These are phyloP conservation scores for Anoplopoma fimbria DNA, from an alignment of 2,113 vertebrate genomes.

Conservation along the genomic window DNA sequence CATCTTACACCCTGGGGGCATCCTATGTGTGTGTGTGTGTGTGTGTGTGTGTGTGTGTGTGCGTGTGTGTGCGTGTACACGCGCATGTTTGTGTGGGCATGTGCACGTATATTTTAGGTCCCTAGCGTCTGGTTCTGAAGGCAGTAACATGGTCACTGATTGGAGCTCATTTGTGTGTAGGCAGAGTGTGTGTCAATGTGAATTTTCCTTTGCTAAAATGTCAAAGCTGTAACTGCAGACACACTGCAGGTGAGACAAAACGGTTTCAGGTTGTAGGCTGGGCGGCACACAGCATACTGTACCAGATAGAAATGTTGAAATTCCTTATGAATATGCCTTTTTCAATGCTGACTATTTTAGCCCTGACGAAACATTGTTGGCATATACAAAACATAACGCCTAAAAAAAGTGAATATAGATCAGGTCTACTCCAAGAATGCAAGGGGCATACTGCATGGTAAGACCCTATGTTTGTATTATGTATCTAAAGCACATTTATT, in stretches of 20 bases:
- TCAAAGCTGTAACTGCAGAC: not conserved
- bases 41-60: not conserved
- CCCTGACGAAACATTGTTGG: no score
- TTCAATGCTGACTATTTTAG: not conserved
- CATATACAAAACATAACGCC: no score
- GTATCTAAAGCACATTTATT: no score
- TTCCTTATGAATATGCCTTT: not conserved
- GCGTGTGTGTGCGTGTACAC: conserved; percentile 5
- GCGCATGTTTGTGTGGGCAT: not conserved
- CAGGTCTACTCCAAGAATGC: no score
- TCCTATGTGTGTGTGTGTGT: not conserved
- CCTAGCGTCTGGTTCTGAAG: conserved; percentile 30
- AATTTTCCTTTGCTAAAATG: not conserved
- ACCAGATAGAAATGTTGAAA: not conserved
- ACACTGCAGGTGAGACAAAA: not conserved
- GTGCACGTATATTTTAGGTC: not conserved
- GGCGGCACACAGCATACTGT: not conserved
- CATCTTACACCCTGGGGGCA: conserved; percentile 24
- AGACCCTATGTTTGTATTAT: not conserved
- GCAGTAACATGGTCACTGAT: conserved; percentile 39
- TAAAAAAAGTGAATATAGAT: no score
- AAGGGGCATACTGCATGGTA: not conserved
- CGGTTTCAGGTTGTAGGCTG: not conserved
- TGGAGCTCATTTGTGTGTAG: conserved; percentile 38
- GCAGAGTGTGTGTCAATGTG: not conserved